phyloP scores from a whole-genome alignment of 2,888 invertebrate genomes.

The Hirtodrosophila confusa region DNA sequence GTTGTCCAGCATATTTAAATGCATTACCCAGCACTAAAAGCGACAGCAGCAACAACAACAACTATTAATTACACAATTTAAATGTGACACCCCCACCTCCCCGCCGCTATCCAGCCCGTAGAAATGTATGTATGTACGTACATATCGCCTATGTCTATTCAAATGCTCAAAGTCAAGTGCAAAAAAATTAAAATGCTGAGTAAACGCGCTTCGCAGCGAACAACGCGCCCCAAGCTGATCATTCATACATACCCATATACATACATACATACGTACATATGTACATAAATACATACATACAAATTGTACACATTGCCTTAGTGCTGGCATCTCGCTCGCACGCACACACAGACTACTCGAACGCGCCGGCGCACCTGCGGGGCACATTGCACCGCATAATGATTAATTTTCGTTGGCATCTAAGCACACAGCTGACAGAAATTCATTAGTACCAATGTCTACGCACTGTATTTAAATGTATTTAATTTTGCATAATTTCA shows the following conservation, averaged over 20 bases:
- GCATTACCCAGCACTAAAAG: constrained; percentile 35
- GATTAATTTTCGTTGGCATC: constrained; percentile 13
- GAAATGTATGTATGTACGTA: no score
- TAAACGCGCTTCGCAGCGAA: constrained; percentile 36
- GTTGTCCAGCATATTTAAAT: constrained; percentile 44
- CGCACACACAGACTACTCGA: neutral
- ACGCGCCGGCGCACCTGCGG: constrained; percentile 40
- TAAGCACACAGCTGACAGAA: constrained; percentile 3
- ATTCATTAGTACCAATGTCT: constrained; percentile 24
- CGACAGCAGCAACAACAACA: constrained; percentile 12
- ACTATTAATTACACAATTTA: constrained; percentile 47
- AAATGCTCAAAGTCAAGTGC: constrained; percentile 65
- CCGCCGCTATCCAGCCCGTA: neutral
- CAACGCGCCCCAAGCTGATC: constrained; percentile 45
- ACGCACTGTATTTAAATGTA: constrained; percentile 33
- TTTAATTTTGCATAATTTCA: constrained; percentile 36
- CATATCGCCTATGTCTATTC: constrained; percentile 26
- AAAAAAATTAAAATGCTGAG: constrained; percentile 69
- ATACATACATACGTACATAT: neutral
- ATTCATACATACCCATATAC: constrained; percentile 28
- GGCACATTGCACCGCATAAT: constrained; percentile 19
- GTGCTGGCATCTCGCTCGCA: constrained; percentile 18
- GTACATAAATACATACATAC: neutral
- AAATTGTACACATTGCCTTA: neutral
- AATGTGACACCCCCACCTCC: constrained; percentile 5